These are phyloP conservation scores for Marasmarcha lunaedactyla DNA, from an alignment of 2,888 invertebrate species.

Conservation along the genomic window DNA sequence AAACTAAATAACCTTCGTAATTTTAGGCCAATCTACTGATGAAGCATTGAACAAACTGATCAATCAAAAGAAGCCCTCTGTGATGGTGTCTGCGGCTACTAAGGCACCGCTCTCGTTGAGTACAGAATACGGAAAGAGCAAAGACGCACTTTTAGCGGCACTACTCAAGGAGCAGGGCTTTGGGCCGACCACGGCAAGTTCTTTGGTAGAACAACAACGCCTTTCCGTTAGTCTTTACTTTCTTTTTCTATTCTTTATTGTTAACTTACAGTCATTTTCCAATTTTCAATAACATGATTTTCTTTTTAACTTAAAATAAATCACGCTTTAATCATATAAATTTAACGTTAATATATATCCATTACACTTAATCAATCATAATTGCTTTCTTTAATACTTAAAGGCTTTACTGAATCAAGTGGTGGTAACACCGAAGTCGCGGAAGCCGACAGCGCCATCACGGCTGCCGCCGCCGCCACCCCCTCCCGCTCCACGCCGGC, in stretches of 20 bases:
- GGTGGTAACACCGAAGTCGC: slow-evolving; percentile 64
- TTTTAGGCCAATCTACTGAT: slow-evolving; percentile 54
- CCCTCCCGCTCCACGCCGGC: slow-evolving; percentile 55
- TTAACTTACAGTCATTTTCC: slow-evolving; percentile 2
- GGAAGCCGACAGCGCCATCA: slow-evolving; percentile 41
- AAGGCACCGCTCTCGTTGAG: slow-evolving; percentile 52
- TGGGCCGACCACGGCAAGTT: slow-evolving; percentile 77
- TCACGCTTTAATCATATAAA: no score
- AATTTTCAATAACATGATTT: neutral
- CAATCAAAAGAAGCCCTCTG: slow-evolving; percentile 35
- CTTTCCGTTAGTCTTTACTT: slow-evolving; percentile 60
- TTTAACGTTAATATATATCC: no score
- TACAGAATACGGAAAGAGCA: slow-evolving; percentile 71
- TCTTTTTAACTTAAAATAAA: no score
- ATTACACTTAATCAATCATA: neutral
- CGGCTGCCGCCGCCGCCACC: slow-evolving; percentile 31
- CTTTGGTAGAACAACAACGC: slow-evolving; percentile 69
- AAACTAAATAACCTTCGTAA: no score
- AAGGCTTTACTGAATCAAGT: slow-evolving; percentile 71
- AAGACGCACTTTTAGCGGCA: slow-evolving; percentile 78
- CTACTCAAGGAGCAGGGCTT: slow-evolving; percentile 79
- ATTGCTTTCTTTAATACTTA: slow-evolving; percentile 43
- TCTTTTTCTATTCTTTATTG: slow-evolving; percentile 12
- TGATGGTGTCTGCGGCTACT: slow-evolving; percentile 54
- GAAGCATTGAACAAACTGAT: slow-evolving; percentile 53